Evolutionary conservation across 2,888 invertebrate species (phyloP).

Genomic region (Drosophila kuntzei): DNA sequence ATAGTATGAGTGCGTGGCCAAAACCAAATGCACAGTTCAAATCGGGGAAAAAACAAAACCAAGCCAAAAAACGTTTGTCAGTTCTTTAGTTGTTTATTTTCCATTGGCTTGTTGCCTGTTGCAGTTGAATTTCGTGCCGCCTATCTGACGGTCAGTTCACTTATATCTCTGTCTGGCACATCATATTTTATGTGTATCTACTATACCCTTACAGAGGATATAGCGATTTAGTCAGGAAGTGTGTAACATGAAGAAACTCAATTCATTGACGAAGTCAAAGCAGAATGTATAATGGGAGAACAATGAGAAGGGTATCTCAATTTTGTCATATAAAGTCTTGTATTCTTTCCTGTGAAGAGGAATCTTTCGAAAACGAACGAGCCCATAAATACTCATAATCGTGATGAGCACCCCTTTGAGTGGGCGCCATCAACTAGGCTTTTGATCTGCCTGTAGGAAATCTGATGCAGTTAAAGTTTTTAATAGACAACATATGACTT

Average conservation of each 20-base stretch:
- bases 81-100: slow-evolving; percentile 19
- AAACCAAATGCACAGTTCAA: slow-evolving; percentile 38
- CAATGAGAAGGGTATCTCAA: background rate
- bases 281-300: background rate
- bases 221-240: background rate
- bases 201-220: slow-evolving; percentile 6
- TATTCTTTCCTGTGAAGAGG: background rate
- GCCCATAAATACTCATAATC: slow-evolving; percentile 55
- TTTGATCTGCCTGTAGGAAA: slow-evolving; percentile 29
- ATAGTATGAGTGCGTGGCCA: slow-evolving; percentile 30
- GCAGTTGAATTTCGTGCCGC: slow-evolving; percentile 34
- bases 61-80: slow-evolving; percentile 4
- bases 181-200: slow-evolving; percentile 38
- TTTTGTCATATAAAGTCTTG: background rate
- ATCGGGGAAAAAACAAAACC: slow-evolving; percentile 3
- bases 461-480: slow-evolving; percentile 35
- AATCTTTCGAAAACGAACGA: slow-evolving; percentile 22
- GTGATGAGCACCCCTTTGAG: slow-evolving; percentile 15
- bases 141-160: slow-evolving; percentile 1
- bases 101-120: slow-evolving; percentile 9
- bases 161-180: slow-evolving; percentile 27
- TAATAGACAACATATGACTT: slow-evolving; percentile 55
- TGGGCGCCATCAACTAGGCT: slow-evolving; percentile 14
- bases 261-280: too few species aligned
- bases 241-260: background rate